Percentiles rank a stretch among this genome's conserved stretches.
phyloP scores from a whole-genome alignment of 2,797 vertebrate species.

The Urocyon cinereoargenteus region DNA sequence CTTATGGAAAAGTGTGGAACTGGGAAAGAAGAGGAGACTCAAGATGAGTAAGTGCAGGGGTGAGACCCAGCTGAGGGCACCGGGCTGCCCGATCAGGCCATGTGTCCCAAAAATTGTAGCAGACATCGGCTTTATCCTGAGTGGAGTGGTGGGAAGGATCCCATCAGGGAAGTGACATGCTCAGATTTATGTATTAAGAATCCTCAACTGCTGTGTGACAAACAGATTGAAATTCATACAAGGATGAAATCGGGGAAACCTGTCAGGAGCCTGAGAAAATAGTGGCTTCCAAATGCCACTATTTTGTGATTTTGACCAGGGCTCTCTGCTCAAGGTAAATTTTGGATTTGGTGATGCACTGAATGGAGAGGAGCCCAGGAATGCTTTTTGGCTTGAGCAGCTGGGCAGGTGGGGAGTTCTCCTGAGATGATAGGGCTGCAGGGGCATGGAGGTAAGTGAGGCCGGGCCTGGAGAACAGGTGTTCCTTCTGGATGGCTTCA shows the following conservation, averaged over 20 bases:
- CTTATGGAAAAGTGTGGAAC: neutral
- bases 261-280: neutral
- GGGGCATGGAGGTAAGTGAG: neutral
- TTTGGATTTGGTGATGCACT: neutral
- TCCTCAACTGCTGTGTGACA: neutral
- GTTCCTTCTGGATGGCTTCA: neutral
- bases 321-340: neutral
- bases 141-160: neutral
- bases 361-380: neutral
- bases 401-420: neutral
- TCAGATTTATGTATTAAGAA: neutral
- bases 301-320: neutral
- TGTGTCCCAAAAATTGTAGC: fast-evolving
- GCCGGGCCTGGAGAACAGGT: neutral
- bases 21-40: neutral
- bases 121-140: neutral
- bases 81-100: neutral
- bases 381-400: neutral
- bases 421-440: too few species aligned
- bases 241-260: neutral
- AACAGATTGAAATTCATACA: neutral
- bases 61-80: neutral
- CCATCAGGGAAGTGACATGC: neutral
- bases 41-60: neutral
- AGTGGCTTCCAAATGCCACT: neutral